Evolutionary conservation across 1,140 invertebrate genomes (phyloP), one percentile per base, ranked within the genome.

Genomic region (Conopomorpha cramerella): DNA sequence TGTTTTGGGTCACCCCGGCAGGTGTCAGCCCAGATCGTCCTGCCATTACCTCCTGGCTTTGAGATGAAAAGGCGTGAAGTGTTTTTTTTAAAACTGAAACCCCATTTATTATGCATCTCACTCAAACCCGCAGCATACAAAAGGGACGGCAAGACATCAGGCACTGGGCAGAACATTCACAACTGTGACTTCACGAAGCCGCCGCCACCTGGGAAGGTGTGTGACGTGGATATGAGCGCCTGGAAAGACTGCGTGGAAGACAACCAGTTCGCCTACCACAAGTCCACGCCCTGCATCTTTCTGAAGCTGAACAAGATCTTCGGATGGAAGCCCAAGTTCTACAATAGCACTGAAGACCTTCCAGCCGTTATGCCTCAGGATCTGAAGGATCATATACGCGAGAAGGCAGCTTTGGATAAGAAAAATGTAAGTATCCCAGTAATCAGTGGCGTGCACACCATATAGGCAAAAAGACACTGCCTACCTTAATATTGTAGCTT

Each of bases 251-350:
- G 89, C 57, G 86, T 83, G 18, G 71, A 81, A 38, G 85, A 87
- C 16, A 86, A 91, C 43, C 78, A 82, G 43, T 94, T 85, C 49
- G 89, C 89, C 33, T 94, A 90, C 65, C 82, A 86, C 36, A 82
- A 85, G 53, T 88, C 87, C 8, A 84, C 86, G 4, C 91, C 91
- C 8, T 93, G 90, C 56, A 82, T 93, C 54, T 87, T 92, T 59
- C 80, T 93, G 23, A 93, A 93, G 59, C 72, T 93, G 11, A 93
- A 93, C 55, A 91, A 89, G 78, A 90, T 91, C 54, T 91, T 82
- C 43, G 86, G 82, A 7, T 92, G 90, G 89, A 77, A 73, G 41
- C 89, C 89, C 1, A 80, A 87, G 7, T 91, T 81, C 51, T 88
- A 87, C 49, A 86, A 87, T 29, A 81, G 83, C 25, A 81, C 86